These are phyloP conservation scores for Microchrysa polita DNA, from an alignment of 2,888 invertebrate species.

Conservation along the genomic window DNA sequence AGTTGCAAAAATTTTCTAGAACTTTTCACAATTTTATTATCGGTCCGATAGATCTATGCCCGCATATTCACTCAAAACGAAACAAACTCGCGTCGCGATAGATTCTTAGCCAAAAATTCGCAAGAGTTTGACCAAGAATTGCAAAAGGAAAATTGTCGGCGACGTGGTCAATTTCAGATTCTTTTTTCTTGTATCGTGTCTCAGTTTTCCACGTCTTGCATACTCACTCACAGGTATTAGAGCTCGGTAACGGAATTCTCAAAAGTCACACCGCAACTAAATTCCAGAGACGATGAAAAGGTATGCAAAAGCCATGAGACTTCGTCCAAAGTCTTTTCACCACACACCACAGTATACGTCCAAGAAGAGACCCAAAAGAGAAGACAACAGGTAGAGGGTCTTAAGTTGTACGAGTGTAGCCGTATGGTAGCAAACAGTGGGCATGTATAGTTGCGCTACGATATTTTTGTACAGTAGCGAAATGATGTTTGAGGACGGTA, in stretches of 20 bases:
- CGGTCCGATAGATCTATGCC: background rate
- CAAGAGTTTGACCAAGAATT: slow-evolving; percentile 14
- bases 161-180: slow-evolving; percentile 39
- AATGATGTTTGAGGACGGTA: no score
- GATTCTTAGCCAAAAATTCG: slow-evolving; percentile 13
- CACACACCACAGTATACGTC: background rate
- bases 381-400: no score
- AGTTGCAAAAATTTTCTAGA: slow-evolving; percentile 19
- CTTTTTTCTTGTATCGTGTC: background rate
- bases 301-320: slow-evolving; percentile 35
- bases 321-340: slow-evolving; percentile 22
- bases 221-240: slow-evolving; percentile 2
- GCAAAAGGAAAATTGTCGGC: slow-evolving; percentile 28
- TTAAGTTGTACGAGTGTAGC: no score
- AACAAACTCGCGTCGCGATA: background rate
- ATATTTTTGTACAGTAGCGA: no score
- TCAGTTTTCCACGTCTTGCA: background rate
- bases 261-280: slow-evolving; percentile 43
- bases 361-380: slow-evolving; percentile 26
- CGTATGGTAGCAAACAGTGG: no score
- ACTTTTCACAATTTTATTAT: slow-evolving; percentile 16
- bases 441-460: no score
- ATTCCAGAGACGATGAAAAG: slow-evolving; percentile 34
- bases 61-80: background rate
- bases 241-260: slow-evolving; percentile 39